phyloP scores from a whole-genome alignment of 2,113 vertebrate genomes.

The Sitta europaea region DNA sequence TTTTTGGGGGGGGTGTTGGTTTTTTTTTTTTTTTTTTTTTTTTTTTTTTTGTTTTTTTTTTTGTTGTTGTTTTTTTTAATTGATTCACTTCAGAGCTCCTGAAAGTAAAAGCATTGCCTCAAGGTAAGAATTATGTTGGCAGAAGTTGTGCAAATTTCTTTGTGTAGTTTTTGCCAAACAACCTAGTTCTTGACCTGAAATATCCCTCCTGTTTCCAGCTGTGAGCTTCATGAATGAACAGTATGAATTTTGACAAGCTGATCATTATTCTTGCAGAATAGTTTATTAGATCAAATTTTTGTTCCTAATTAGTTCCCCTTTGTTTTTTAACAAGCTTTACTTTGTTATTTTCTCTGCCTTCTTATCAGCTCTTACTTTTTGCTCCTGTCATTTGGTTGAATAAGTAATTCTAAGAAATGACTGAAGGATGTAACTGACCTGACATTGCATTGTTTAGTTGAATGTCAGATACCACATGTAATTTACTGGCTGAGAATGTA shows the following conservation, averaged over 20 bases:
- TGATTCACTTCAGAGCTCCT: neutral
- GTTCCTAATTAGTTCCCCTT: neutral
- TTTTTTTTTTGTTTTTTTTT: neutral
- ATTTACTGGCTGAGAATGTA: neutral
- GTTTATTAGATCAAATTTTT: conserved; percentile 31
- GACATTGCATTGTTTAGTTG: neutral
- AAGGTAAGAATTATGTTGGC: conserved; percentile 16
- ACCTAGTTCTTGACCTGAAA: conserved; percentile 42
- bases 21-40: too few species aligned
- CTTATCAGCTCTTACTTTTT: neutral
- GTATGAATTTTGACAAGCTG: conserved; percentile 33
- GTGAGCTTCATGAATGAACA: conserved; percentile 16
- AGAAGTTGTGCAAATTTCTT: neutral
- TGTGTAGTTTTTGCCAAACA: conserved; percentile 44
- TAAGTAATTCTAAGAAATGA: neutral
- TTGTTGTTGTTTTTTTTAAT: neutral
- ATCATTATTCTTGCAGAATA: conserved; percentile 37
- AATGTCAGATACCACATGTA: neutral
- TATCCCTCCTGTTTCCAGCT: conserved; percentile 46
- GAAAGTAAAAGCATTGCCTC: conserved; percentile 1
- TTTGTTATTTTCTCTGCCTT: neutral
- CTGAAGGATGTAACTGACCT: neutral
- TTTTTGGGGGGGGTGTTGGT: too few species aligned
- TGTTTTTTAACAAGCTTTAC: neutral
- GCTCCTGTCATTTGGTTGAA: neutral